phyloP scores from a whole-genome alignment of 2,888 invertebrate genomes.

The Onthophagus sagittarius region DNA sequence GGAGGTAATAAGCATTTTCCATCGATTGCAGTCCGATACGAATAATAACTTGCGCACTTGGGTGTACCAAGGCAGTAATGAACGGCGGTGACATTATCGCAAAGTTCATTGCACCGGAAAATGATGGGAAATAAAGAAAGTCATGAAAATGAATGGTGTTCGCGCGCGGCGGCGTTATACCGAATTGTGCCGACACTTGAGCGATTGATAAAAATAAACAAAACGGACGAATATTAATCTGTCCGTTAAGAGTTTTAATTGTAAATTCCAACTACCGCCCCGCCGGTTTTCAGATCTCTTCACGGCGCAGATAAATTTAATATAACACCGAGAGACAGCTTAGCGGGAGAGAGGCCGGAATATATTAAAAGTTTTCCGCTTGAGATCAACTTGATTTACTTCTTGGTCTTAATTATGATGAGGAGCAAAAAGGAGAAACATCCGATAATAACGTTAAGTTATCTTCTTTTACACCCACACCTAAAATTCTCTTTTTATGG shows the following conservation, averaged over 20 bases:
- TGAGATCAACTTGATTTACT: not conserved
- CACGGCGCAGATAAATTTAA: conserved; percentile 4
- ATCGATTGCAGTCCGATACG: not conserved
- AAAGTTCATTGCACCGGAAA: not conserved
- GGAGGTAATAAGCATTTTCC: not conserved
- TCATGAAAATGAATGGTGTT: not conserved
- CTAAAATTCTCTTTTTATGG: too few species aligned
- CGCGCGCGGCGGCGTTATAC: too few species aligned
- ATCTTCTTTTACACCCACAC: not conserved
- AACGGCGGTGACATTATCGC: not conserved
- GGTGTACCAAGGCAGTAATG: not conserved
- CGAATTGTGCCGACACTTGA: not conserved
- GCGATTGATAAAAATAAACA: not conserved
- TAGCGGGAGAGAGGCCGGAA: not conserved
- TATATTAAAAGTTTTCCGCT: not conserved
- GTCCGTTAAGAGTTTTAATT: not conserved
- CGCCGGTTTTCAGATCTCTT: not conserved
- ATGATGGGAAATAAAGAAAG: not conserved
- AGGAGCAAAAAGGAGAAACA: not conserved
- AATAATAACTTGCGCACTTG: not conserved
- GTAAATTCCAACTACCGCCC: not conserved
- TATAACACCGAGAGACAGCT: conserved; percentile 1
- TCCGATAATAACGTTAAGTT: not conserved
- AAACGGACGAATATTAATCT: not conserved
- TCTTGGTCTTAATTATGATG: not conserved